Percentiles rank a stretch among this genome's conserved stretches.
Conservation (phyloP, 2,113 vertebrate genomes). For the Oreotragus oreotragus region DNA sequence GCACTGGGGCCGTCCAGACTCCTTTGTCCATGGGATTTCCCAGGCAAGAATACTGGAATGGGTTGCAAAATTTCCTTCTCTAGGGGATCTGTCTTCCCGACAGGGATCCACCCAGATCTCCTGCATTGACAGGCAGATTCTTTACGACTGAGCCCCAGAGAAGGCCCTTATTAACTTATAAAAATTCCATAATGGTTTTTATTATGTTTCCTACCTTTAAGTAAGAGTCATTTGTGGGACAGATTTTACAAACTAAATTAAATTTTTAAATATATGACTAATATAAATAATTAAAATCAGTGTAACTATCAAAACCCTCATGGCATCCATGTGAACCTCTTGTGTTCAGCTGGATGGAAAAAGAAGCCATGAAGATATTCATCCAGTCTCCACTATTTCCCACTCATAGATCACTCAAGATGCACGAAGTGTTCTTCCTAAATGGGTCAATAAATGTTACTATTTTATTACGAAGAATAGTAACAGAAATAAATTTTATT, state of each 20-base stretch:
- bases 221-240: neutral
- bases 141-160: neutral
- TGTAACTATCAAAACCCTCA: neutral
- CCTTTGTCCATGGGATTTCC: neutral
- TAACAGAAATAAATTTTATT: neutral
- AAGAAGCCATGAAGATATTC: neutral
- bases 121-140: neutral
- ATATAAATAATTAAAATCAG: neutral
- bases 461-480: neutral
- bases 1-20: neutral
- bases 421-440: neutral
- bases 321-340: neutral
- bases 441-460: neutral
- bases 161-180: neutral
- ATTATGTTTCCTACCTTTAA: neutral
- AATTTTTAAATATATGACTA: neutral
- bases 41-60: neutral
- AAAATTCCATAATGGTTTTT: neutral
- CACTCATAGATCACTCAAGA: neutral
- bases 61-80: neutral
- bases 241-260: neutral
- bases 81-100: neutral
- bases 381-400: neutral
- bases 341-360: neutral
- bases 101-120: neutral